These are phyloP conservation scores for Monodelphis domestica DNA, from an alignment of 2,797 vertebrate species.

Conservation along the genomic window DNA sequence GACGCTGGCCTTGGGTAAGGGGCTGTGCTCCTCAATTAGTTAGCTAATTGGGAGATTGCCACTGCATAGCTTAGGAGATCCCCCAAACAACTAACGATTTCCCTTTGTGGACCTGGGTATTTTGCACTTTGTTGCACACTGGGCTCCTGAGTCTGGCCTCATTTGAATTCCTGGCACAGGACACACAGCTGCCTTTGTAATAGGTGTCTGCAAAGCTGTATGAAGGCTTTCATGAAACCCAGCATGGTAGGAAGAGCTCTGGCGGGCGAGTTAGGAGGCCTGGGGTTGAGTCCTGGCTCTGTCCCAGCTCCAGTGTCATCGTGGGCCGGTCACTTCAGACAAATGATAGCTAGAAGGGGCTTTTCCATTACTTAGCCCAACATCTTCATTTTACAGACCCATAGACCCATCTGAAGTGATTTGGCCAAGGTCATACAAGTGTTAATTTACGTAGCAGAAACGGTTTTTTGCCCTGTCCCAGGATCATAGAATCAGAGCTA, in stretches of 20 bases:
- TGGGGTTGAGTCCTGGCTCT: not conserved
- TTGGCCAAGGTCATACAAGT: not conserved
- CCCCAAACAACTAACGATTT: constrained; percentile 60
- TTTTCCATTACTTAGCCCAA: not conserved
- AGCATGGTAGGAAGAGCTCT: not conserved
- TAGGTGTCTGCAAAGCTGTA: constrained; percentile 71
- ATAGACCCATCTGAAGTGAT: not conserved
- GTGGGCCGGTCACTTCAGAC: not conserved
- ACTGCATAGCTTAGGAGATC: not conserved
- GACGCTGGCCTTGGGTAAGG: not conserved
- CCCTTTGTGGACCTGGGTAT: constrained; percentile 29
- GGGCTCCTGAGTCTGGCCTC: constrained; percentile 66
- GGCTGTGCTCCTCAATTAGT: constrained; percentile 42
- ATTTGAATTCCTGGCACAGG: constrained; percentile 89
- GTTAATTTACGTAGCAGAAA: not conserved
- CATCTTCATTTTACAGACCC: not conserved
- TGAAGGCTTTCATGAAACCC: constrained; percentile 1
- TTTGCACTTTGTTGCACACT: constrained; percentile 38
- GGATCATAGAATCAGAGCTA: not conserved
- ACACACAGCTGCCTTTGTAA: constrained; percentile 78
- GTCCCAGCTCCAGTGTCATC: not conserved
- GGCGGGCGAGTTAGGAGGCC: not conserved
- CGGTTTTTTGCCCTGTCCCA: not conserved
- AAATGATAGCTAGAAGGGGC: not conserved
- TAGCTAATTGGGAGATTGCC: constrained; percentile 54